Conservation (phyloP, 2,888 invertebrate species). For the Fissipunctia ypsillon region DNA sequence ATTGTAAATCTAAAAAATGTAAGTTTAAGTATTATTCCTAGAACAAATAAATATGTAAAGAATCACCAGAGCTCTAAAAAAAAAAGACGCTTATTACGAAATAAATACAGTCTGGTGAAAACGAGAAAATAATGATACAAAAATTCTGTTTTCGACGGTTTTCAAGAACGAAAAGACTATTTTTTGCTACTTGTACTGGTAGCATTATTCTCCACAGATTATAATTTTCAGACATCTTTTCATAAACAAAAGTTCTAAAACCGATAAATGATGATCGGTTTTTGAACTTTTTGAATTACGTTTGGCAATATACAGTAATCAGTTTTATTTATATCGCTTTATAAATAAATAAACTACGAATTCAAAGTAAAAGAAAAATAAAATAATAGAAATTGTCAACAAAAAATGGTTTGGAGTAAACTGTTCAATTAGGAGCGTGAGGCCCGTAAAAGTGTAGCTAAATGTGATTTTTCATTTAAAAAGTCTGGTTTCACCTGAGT, state of each 20-base stretch:
- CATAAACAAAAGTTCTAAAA: slow-evolving; percentile 2
- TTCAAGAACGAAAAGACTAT: not conserved
- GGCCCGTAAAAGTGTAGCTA: not conserved
- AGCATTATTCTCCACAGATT: slow-evolving; percentile 15
- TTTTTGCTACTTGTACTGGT: too few species aligned
- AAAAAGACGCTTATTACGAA: not conserved
- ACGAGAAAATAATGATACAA: too few species aligned
- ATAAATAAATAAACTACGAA: not conserved
- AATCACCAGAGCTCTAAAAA: too few species aligned
- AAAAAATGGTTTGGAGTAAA: not conserved
- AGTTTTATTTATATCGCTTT: not conserved
- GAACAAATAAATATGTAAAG: too few species aligned
- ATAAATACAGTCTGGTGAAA: not conserved
- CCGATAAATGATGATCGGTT: slow-evolving; percentile 6
- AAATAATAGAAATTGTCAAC: not conserved
- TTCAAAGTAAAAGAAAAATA: not conserved
- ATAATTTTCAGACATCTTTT: not conserved
- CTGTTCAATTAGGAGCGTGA: not conserved
- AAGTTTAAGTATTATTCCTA: too few species aligned
- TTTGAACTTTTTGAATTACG: not conserved
- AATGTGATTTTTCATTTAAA: not conserved
- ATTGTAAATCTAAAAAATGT: too few species aligned
- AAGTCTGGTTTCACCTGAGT: not conserved
- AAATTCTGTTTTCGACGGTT: not conserved
- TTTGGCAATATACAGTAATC: not conserved